phyloP scores from a whole-genome alignment of 2,113 vertebrate genomes.

The Charina bottae region DNA sequence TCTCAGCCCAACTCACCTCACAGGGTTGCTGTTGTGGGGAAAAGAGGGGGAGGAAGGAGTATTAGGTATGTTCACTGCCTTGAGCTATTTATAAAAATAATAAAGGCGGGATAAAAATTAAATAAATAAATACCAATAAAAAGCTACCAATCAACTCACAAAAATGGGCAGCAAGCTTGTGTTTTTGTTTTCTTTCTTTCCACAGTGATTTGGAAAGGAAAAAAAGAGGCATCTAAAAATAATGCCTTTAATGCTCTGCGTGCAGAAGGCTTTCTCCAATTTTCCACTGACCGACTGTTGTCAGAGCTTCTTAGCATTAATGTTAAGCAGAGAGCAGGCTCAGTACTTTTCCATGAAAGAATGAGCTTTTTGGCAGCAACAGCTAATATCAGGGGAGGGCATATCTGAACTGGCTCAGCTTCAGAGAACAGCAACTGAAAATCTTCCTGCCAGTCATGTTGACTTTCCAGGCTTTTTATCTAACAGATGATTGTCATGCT shows the following conservation, averaged over 20 bases:
- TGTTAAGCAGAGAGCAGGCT: conserved; percentile 57
- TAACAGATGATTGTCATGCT: conserved; percentile 59
- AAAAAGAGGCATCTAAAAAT: conserved; percentile 50
- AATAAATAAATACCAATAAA: too few relatives aligned
- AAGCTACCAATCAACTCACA: conserved; percentile 36
- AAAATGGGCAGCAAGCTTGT: conserved; percentile 15
- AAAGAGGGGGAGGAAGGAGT: too few relatives aligned
- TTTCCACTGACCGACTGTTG: conserved; percentile 64
- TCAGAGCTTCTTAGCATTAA: conserved; percentile 58
- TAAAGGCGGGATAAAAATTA: too few relatives aligned
- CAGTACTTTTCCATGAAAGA: conserved; percentile 73
- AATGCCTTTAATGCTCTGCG: conserved; percentile 48
- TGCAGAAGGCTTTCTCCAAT: conserved; percentile 63
- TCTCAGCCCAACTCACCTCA: too few relatives aligned
- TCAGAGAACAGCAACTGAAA: conserved; percentile 65
- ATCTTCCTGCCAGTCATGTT: conserved; percentile 53
- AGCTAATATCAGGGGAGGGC: conserved; percentile 57
- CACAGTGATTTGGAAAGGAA: conserved; percentile 39
- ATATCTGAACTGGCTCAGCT: conserved; percentile 67
- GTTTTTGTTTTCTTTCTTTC: conserved; percentile 44
- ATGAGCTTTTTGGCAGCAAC: conserved; percentile 65
- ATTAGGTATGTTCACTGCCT: too few relatives aligned
- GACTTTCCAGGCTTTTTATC: conserved; percentile 54
- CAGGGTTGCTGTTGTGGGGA: too few relatives aligned
- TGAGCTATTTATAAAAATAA: too few relatives aligned